Conservation (phyloP, 2,113 vertebrate genomes). For the Coregonus clupeaformis region DNA sequence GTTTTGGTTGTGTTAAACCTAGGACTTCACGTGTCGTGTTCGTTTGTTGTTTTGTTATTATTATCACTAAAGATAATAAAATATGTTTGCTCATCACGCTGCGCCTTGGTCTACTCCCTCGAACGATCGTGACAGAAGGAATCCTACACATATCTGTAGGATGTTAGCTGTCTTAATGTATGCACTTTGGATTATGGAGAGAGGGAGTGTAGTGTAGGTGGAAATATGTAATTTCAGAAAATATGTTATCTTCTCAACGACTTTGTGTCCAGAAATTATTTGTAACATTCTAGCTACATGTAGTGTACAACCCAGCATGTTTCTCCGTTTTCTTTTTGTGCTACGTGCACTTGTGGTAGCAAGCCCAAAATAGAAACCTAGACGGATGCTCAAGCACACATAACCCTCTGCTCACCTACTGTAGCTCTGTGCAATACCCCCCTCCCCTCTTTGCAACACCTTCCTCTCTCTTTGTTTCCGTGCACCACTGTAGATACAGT, state of each 20-base stretch:
- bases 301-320: no score
- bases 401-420: conserved; percentile 19
- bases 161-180: no score
- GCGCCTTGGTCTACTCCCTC: no score
- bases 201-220: neutral
- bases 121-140: no score
- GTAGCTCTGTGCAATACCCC: conserved; percentile 22
- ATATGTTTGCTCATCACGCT: no score
- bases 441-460: neutral
- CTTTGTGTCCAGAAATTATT: neutral
- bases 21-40: no score
- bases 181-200: neutral
- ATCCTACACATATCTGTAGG: no score
- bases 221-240: neutral
- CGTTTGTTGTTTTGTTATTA: no score
- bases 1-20: no score
- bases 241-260: neutral
- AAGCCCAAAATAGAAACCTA: conserved; percentile 63
- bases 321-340: neutral
- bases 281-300: no score
- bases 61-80: no score
- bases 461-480: neutral
- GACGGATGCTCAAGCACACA: conserved; percentile 57
- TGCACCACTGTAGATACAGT: neutral
- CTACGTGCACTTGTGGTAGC: neutral